Conservation (phyloP, 92 coral and sea anemone genomes). For the Anthopleura xanthogrammica region DNA sequence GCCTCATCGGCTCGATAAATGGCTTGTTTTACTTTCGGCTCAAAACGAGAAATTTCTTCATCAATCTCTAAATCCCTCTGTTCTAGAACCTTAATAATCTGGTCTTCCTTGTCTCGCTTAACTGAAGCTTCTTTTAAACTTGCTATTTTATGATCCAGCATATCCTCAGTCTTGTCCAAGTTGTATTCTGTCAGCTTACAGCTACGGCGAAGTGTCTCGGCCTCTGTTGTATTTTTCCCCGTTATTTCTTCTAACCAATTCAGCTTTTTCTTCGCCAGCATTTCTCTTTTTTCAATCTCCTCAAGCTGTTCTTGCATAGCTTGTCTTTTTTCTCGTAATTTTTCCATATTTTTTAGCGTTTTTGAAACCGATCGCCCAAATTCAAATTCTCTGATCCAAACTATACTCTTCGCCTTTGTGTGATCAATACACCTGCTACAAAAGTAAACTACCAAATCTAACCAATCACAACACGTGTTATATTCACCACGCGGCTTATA, state of each 20-base stretch:
- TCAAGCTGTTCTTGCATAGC: conserved; percentile 57
- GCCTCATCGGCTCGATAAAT: conserved; percentile 45
- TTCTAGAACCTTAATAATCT: conserved; percentile 51
- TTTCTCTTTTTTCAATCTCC: conserved; percentile 60
- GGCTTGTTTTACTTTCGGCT: conserved; percentile 44
- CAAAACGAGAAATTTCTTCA: conserved; percentile 48
- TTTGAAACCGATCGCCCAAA: conserved; percentile 19
- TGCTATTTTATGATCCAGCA: conserved; percentile 29
- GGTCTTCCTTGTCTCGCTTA: conserved; percentile 46
- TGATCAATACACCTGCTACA: conserved; percentile 38
- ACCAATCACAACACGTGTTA: conserved; percentile 32
- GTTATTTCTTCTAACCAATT: conserved; percentile 31
- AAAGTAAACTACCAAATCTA: conserved; percentile 12
- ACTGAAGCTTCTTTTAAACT: conserved; percentile 5
- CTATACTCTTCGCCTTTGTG: conserved; percentile 35
- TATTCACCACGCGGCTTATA: not conserved
- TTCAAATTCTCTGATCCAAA: conserved; percentile 17
- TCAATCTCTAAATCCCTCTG: conserved; percentile 61
- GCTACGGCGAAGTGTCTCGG: conserved; percentile 27
- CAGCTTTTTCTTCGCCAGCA: conserved; percentile 39
- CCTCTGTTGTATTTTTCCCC: conserved; percentile 25
- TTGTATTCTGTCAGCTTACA: conserved; percentile 23
- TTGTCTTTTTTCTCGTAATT: conserved; percentile 58
- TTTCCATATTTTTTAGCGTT: conserved; percentile 44
- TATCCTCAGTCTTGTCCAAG: conserved; percentile 37